phyloP scores from a whole-genome alignment of 2,113 vertebrate genomes.

The Ammospiza caudacuta region DNA sequence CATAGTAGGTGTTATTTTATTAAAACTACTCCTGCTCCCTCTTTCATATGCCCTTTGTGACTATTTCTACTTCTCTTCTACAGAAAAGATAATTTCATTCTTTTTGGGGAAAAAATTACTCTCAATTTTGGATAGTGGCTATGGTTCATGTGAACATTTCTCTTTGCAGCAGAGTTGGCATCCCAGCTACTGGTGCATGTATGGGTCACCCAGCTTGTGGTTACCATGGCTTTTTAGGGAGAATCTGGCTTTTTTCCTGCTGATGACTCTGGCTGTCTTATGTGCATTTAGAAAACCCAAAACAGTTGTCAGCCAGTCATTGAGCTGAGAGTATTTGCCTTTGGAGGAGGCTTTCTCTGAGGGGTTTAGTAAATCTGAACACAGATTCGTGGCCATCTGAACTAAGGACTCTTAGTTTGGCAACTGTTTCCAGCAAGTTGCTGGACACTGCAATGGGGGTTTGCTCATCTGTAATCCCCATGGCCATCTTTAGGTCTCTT shows the following conservation, averaged over 20 bases:
- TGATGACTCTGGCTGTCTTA: background rate
- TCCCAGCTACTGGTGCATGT: background rate
- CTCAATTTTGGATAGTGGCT: rapidly evolving
- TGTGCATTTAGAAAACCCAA: background rate
- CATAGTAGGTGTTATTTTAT: background rate
- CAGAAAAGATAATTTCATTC: background rate
- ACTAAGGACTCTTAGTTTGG: background rate
- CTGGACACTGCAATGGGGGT: background rate
- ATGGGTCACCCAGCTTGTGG: background rate
- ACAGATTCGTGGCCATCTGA: background rate
- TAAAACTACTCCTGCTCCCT: background rate
- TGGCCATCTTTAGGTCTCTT: background rate
- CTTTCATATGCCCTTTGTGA: background rate
- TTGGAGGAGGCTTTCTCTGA: background rate
- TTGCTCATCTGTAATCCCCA: background rate
- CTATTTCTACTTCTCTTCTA: background rate
- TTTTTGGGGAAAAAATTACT: background rate
- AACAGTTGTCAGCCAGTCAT: background rate
- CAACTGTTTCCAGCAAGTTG: background rate
- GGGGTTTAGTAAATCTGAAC: background rate
- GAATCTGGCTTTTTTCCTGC: background rate
- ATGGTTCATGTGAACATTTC: background rate
- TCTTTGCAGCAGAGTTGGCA: background rate
- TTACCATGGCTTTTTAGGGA: background rate
- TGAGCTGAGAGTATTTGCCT: background rate